A percentile compares a stretch with the other conserved stretches of the same genome.
These are phyloP conservation scores for Drosophila paracracens DNA, from an alignment of 2,888 invertebrate species.

Conservation along the genomic window DNA sequence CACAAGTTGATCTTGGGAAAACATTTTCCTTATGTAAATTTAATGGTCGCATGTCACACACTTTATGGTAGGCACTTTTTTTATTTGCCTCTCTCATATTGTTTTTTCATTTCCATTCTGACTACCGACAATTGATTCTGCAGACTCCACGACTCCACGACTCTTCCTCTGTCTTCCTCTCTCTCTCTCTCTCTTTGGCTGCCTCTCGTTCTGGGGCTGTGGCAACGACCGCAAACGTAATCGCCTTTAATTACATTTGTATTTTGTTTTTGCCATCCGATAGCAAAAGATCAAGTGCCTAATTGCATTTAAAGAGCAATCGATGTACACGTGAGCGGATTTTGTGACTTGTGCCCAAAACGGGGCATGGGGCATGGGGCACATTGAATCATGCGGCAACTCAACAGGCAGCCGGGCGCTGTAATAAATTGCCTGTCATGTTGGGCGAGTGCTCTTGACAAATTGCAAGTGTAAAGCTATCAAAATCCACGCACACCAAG, in stretches of 20 bases:
- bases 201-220: neutral
- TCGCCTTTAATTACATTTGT: conserved; percentile 59
- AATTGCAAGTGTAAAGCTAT: conserved; percentile 75
- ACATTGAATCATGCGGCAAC: conserved; percentile 25
- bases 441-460: conserved; percentile 61
- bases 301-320: conserved; percentile 60
- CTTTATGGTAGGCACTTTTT: conserved; percentile 27
- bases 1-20: conserved; percentile 39
- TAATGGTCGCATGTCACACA: conserved; percentile 60
- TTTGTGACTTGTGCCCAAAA: neutral
- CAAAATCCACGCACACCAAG: conserved; percentile 46
- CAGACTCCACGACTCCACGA: neutral
- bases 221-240: conserved; percentile 64
- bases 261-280: conserved; percentile 14
- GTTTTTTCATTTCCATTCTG: conserved; percentile 21
- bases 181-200: neutral
- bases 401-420: conserved; percentile 31
- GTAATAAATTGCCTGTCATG: conserved; percentile 69
- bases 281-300: conserved; percentile 67
- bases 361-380: conserved; percentile 14
- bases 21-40: conserved; percentile 63
- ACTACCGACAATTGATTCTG: conserved; percentile 22
- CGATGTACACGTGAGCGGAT: conserved; percentile 53
- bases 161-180: neutral
- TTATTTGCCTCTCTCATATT: neutral